phyloP scores from a whole-genome alignment of 2,113 vertebrate species.

The Salvelinus sp. region DNA sequence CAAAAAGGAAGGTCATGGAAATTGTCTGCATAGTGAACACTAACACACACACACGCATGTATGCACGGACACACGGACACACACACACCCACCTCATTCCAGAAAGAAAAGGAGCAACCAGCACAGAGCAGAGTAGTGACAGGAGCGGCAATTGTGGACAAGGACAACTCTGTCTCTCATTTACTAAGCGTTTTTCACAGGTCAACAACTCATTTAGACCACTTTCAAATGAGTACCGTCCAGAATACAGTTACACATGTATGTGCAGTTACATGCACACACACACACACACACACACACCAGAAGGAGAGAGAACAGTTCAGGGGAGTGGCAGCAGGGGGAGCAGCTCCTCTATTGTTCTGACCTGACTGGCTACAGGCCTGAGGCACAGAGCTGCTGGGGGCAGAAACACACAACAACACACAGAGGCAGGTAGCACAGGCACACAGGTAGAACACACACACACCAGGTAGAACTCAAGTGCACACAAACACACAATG shows the following conservation, averaged over 20 bases:
- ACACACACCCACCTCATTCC: too few relatives aligned
- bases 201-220: neutral
- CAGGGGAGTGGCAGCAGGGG: conserved; percentile 1
- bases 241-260: neutral
- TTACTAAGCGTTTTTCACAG: too few relatives aligned
- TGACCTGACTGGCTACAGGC: conserved; percentile 50
- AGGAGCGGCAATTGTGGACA: too few relatives aligned
- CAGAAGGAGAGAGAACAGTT: neutral
- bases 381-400: conserved; percentile 28
- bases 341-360: conserved; percentile 67
- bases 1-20: too few relatives aligned
- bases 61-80: too few relatives aligned
- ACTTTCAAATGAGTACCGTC: conserved; percentile 12
- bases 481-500: conserved; percentile 5
- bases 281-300: neutral
- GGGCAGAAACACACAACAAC: conserved; percentile 17
- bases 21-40: neutral
- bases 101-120: too few relatives aligned
- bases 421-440: conserved; percentile 41
- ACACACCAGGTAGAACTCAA: too few relatives aligned
- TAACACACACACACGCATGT: conserved; percentile 20
- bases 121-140: too few relatives aligned
- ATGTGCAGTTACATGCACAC: neutral
- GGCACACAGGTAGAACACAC: too few relatives aligned
- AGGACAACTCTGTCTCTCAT: too few relatives aligned